phyloP scores from a whole-genome alignment of 2,888 invertebrate species.

The Plusia festucae region DNA sequence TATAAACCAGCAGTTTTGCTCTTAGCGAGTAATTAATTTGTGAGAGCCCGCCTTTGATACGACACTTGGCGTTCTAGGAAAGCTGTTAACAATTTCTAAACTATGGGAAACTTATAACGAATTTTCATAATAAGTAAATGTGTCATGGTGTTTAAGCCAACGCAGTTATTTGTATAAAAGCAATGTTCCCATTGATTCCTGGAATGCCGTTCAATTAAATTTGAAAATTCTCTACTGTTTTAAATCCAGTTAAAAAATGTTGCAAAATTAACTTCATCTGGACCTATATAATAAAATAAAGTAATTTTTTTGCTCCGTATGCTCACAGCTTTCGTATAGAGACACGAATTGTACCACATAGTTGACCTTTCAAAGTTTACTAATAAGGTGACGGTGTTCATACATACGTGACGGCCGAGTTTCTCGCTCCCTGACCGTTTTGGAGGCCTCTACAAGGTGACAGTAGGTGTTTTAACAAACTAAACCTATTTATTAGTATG shows the following conservation, averaged over 20 bases:
- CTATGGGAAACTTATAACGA: slow-evolving; percentile 57
- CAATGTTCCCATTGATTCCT: no score
- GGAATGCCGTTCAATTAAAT: no score
- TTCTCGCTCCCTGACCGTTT: background rate
- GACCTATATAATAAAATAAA: no score
- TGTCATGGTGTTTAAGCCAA: no score
- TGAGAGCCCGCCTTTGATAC: slow-evolving; percentile 72
- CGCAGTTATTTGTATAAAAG: no score
- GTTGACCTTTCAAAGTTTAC: slow-evolving; percentile 3
- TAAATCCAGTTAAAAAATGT: no score
- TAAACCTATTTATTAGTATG: background rate
- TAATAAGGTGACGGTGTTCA: slow-evolving; percentile 3
- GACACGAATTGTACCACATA: background rate
- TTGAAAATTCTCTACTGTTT: no score
- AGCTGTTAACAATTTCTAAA: slow-evolving; percentile 71
- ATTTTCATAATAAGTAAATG: slow-evolving; percentile 20
- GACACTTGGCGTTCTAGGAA: slow-evolving; percentile 46
- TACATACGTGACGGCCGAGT: background rate
- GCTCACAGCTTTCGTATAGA: background rate
- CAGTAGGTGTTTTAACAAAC: background rate
- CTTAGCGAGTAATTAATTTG: slow-evolving; percentile 79
- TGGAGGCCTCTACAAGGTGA: background rate
- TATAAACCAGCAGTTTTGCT: slow-evolving; percentile 67
- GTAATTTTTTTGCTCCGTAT: no score
- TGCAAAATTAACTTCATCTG: no score